A percentile compares a stretch with the other conserved stretches of the same genome.
phyloP scores from a whole-genome alignment of 2,888 invertebrate species.

The Drosophila acutilabella region DNA sequence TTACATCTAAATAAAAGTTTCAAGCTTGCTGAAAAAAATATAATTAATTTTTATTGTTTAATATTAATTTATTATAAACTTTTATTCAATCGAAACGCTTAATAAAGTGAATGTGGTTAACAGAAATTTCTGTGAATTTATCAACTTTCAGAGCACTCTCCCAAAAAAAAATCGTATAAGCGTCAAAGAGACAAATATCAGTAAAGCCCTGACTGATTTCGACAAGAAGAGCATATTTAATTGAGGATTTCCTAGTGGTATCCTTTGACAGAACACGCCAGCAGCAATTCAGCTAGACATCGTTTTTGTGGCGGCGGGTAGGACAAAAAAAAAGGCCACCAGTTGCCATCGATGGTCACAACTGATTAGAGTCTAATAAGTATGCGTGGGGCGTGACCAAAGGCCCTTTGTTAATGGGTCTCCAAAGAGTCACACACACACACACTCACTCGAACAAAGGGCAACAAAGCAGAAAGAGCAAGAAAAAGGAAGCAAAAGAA shows the following conservation, averaged over 20 bases:
- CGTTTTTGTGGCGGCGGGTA: background rate
- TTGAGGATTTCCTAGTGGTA: background rate
- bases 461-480: background rate
- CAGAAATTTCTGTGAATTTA: no score
- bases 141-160: no score
- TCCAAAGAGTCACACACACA: slow-evolving; percentile 56
- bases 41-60: no score
- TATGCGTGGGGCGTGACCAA: slow-evolving; percentile 73
- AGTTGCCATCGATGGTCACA: slow-evolving; percentile 73
- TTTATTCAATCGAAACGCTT: no score
- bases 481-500: background rate
- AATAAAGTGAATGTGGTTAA: no score
- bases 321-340: slow-evolving; percentile 44
- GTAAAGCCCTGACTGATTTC: no score
- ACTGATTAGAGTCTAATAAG: slow-evolving; percentile 78
- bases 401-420: slow-evolving; percentile 70
- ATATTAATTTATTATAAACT: no score
- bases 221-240: background rate
- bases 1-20: no score
- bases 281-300: slow-evolving; percentile 3
- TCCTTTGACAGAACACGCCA: slow-evolving; percentile 20
- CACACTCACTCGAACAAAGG: slow-evolving; percentile 6
- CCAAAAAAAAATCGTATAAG: no score
- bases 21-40: no score
- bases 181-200: no score